Evolutionary conservation across 2,113 vertebrate genomes (phyloP), one percentile per base, ranked within the genome.

Genomic region (Melanocharis versteri): DNA sequence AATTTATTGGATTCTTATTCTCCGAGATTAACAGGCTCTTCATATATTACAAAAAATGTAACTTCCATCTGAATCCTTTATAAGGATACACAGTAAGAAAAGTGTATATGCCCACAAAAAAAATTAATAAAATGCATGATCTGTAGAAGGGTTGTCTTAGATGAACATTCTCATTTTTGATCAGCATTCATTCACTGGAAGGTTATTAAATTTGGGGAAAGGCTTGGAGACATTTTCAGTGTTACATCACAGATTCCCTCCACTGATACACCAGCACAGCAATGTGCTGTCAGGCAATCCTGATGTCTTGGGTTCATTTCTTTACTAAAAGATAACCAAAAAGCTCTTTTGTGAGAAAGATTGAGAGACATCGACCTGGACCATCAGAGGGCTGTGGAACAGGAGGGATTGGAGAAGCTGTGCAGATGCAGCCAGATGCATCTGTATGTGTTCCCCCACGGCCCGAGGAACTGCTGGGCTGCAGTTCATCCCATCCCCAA

Each of bases 251-350:
- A 87, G 37, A 98, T 95, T 14, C 26, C 72, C 40, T 97, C 92
- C 18, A 89, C 37, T 5, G 95, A 77, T 66, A 96, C 1, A 21
- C 93, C 61, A 96, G n/a, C 3, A 50, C 54, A 23, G 95, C 95
- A 86, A 94, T 64, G 89, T 97, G 86, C 42, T 91, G 62, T 58
- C 95, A 98, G 66, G 71, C 91, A 91, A 94, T 82, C 11, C 11
- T 30, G 44, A 97, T 93, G 94, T 96, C 40, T 89, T 23, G 3
- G 91, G 95, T 70, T 98, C 94, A 30, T 98, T 98, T 87, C 97
- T 97, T 83, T 90, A 86, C 97, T 97, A 83, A 24, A 85, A 93
- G 21, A 37, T 2, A 66, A 47, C 31, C 7, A 7, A 50, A 37
- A 71, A 68, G 8, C 11, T 90, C 7, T 60, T 88, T 8, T 28